These are phyloP conservation scores for Polypedilum pembai DNA, from an alignment of 1,140 invertebrate species.

Conservation along the genomic window DNA sequence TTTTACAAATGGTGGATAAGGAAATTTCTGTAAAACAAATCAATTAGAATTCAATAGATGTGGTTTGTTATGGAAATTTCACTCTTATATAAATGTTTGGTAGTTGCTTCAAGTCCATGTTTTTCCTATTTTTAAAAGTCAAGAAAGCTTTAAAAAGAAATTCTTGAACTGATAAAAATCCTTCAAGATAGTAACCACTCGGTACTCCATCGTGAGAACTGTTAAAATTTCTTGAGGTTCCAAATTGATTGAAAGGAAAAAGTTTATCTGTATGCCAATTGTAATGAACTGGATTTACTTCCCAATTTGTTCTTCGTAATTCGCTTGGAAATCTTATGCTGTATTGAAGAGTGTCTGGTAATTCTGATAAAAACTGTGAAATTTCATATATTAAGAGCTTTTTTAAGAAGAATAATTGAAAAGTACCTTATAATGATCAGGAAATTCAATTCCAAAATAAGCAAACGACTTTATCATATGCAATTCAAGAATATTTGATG, in stretches of 20 bases:
- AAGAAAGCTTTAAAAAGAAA: slow-evolving; percentile 31
- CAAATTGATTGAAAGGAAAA: neutral
- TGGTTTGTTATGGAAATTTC: neutral
- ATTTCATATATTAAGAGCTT: neutral
- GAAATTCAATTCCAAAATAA: slow-evolving; percentile 22
- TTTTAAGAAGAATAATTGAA: no score
- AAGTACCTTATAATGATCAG: neutral
- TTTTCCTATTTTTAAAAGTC: neutral
- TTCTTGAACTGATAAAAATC: slow-evolving; percentile 33
- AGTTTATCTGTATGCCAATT: slow-evolving; percentile 12
- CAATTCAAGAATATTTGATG: neutral
- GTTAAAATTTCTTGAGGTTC: neutral
- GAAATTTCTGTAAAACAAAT: slow-evolving; percentile 24
- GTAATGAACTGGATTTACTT: neutral
- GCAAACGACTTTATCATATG: no score
- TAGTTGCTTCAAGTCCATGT: neutral
- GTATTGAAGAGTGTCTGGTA: neutral
- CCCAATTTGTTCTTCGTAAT: neutral
- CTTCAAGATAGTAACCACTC: slow-evolving; percentile 29
- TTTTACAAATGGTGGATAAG: slow-evolving; percentile 23
- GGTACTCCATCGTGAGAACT: neutral
- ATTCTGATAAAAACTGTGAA: slow-evolving; percentile 4
- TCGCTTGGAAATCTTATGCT: slow-evolving; percentile 18
- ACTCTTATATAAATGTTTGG: neutral
- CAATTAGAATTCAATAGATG: neutral